phyloP scores from a whole-genome alignment of 2,888 invertebrate genomes.

The Morinoia aosen region DNA sequence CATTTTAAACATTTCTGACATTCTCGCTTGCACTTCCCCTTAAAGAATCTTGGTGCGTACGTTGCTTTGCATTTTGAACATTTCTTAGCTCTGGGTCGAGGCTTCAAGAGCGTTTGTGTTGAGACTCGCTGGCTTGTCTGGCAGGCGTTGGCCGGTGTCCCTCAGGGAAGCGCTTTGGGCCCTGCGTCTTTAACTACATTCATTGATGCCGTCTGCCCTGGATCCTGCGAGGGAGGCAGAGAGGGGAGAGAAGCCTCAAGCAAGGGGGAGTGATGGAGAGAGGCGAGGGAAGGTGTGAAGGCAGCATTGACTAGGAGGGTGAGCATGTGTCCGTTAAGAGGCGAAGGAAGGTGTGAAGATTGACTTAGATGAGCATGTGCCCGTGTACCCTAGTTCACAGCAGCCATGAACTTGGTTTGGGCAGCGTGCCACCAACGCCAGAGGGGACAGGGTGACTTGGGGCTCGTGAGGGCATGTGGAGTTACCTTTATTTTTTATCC shows the following conservation, averaged over 20 bases:
- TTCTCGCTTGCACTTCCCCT: background rate
- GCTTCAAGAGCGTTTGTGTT: background rate
- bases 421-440: background rate
- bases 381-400: background rate
- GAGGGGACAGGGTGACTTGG: background rate
- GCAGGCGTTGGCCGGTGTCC: background rate
- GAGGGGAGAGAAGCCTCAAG: background rate
- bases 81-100: background rate
- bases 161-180: background rate
- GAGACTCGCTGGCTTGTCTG: background rate
- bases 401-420: background rate
- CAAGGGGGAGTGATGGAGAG: background rate
- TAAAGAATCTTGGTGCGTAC: background rate
- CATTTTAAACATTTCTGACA: too few species aligned
- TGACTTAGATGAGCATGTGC: background rate
- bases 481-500: background rate
- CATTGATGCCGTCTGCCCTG: slow-evolving; percentile 25
- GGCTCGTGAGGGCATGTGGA: background rate
- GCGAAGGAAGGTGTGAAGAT: background rate
- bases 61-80: background rate
- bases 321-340: background rate
- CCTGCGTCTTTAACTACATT: slow-evolving; percentile 23
- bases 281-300: background rate
- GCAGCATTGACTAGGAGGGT: background rate
- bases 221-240: background rate